Percentiles rank a stretch among this genome's conserved stretches.
Evolutionary conservation across 35 echinoderm and acorn worm genomes (phyloP).

Genomic region (Anneissia japonica): DNA sequence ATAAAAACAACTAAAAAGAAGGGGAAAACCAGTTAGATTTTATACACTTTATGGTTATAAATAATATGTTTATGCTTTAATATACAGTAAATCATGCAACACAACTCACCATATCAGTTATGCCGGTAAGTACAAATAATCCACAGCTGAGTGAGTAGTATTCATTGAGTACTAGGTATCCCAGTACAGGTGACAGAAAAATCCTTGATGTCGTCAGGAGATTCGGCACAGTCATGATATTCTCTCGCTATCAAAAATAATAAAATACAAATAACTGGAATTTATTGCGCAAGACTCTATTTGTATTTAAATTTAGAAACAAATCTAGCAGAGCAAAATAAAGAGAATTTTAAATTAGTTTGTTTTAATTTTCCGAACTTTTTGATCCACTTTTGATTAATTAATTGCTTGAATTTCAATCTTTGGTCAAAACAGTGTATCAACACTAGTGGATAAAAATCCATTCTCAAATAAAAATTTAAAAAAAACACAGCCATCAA

Average conservation of each 20-base stretch:
- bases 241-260: constrained; percentile 55
- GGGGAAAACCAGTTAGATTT: too few relatives aligned
- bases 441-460: too few relatives aligned
- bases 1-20: too few relatives aligned
- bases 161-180: constrained; percentile 76
- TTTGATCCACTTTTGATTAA: too few relatives aligned
- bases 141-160: constrained; percentile 53
- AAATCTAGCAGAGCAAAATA: neutral
- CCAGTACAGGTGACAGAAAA: constrained; percentile 62
- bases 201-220: constrained; percentile 61
- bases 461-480: too few relatives aligned
- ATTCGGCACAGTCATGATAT: constrained; percentile 91
- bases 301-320: neutral
- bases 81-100: neutral
- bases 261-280: neutral
- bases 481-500: too few relatives aligned
- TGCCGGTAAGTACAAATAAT: constrained; percentile 62
- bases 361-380: too few relatives aligned
- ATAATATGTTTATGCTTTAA: neutral
- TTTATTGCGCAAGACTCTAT: neutral
- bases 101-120: constrained; percentile 67
- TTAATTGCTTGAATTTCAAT: too few relatives aligned
- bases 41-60: too few relatives aligned
- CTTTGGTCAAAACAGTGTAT: too few relatives aligned
- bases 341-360: neutral